Evolutionary conservation across 2,113 vertebrate genomes (phyloP).

Genomic region (Albula goreensis): DNA sequence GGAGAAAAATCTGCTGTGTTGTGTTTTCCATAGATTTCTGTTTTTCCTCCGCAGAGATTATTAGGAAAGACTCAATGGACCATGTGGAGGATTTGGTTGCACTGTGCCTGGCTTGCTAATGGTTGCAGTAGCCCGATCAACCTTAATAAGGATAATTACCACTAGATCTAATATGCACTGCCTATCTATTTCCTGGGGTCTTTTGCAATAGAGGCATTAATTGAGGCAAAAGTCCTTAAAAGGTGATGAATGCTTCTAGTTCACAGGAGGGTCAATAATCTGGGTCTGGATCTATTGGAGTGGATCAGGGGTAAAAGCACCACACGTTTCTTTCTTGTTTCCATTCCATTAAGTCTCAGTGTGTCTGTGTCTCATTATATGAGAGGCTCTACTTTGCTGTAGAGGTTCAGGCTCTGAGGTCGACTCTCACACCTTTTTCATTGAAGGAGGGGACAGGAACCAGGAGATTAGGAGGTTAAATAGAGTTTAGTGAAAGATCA

Average conservation of each 20-base stretch:
- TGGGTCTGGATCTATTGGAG: slow-evolving; percentile 25
- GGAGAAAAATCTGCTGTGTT: background rate
- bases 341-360: slow-evolving; percentile 5
- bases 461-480: slow-evolving; percentile 63
- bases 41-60: slow-evolving; percentile 13
- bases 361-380: background rate
- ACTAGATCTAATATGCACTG: slow-evolving; percentile 36
- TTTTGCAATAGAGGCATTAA: slow-evolving; percentile 31
- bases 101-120: slow-evolving; percentile 39
- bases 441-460: slow-evolving; percentile 44
- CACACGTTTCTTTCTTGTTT: background rate
- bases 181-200: slow-evolving; percentile 29
- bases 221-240: slow-evolving; percentile 36
- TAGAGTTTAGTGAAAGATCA: slow-evolving; percentile 65
- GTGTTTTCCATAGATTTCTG: background rate
- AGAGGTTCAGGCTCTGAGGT: slow-evolving; percentile 33
- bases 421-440: slow-evolving; percentile 42
- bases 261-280: slow-evolving; percentile 45
- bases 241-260: slow-evolving; percentile 30
- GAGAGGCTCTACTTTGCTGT: slow-evolving; percentile 17
- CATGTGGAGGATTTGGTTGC: slow-evolving; percentile 37
- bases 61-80: slow-evolving; percentile 33
- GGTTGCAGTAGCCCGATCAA: slow-evolving; percentile 35
- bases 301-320: slow-evolving; percentile 19
- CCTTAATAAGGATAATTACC: slow-evolving; percentile 42